Evolutionary conservation across 2,888 invertebrate genomes (phyloP), one percentile per base, ranked within the genome.

Genomic region (Notocelia uddmanniana): DNA sequence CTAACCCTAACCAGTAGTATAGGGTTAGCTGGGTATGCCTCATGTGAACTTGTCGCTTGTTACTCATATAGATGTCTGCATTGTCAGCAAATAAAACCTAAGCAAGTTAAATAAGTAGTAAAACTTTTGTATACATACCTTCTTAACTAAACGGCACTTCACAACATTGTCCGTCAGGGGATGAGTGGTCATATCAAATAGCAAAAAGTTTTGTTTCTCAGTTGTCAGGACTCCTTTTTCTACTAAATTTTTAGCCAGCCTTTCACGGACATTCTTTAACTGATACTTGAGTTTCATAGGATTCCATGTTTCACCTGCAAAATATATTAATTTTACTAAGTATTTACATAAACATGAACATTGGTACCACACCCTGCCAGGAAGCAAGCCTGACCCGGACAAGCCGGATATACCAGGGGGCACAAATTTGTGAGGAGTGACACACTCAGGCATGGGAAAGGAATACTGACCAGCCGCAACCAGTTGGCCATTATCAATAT

Each of bases 161-260:
- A 98, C 97, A 79, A 97, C 96, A 92, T 98, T 98, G 89, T 99
- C 99, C 76, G 98, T 98, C 75, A 99, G 95, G 52, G 99, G 99
- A 95, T 99, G 99, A 81, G 99, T 99, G 68, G 99, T 99, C 99
- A 99, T 99, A 94, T 99, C 99, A 90, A 99, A 99, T 71, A 99
- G 95, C 82, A 99, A 95, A 93, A 99, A 99, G 92, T 99, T 99
- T 93, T 99, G 99, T 94, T 99, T 99, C 91, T 99, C 99, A 73
- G 99, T 99, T 74, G 99, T 99, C 79, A 99, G 95, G 54, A 99
- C 99, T 78, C 99, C 99, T 91, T 99, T 99, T 90, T 99, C 99
- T 48, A 99, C 99, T 82, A 99, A 95, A 94, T 99, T 99, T 93
- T 99, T 99, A 58, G 99, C 99, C 86, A 99, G 95, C 84, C 99